These are phyloP conservation scores for Spilogale gracilis DNA, from an alignment of 2,113 vertebrate genomes.

Conservation along the genomic window DNA sequence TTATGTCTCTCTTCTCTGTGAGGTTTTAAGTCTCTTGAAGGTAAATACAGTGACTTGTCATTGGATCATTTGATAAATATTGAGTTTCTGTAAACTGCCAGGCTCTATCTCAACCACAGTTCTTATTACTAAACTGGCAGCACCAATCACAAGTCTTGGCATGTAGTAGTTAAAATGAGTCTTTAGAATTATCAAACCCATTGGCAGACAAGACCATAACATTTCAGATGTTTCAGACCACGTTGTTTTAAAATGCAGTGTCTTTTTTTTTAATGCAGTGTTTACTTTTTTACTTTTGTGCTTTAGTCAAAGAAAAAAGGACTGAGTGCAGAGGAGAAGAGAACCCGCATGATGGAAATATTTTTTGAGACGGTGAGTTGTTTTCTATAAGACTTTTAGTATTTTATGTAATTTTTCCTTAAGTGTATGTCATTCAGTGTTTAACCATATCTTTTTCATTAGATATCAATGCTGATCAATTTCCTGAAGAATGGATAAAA, in stretches of 20 bases:
- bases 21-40: conserved; percentile 12
- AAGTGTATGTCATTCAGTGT: background rate
- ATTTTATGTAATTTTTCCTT: conserved; percentile 20
- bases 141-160: background rate
- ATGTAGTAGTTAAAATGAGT: background rate
- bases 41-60: background rate
- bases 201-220: background rate
- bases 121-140: background rate
- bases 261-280: background rate
- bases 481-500: background rate
- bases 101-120: background rate
- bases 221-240: conserved; percentile 21
- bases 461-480: background rate
- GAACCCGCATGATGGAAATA: conserved; percentile 98
- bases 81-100: conserved; percentile 37
- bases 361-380: conserved; percentile 97
- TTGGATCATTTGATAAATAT: conserved; percentile 25
- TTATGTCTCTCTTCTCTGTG: background rate
- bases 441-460: background rate
- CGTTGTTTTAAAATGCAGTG: background rate
- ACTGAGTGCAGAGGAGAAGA: conserved; percentile 97
- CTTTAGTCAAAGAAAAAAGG: conserved; percentile 98
- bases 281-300: conserved; percentile 23
- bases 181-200: background rate
- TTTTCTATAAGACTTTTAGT: conserved; percentile 63